Evolutionary conservation across 2,888 invertebrate genomes (phyloP).

Genomic region (Empis livida): DNA sequence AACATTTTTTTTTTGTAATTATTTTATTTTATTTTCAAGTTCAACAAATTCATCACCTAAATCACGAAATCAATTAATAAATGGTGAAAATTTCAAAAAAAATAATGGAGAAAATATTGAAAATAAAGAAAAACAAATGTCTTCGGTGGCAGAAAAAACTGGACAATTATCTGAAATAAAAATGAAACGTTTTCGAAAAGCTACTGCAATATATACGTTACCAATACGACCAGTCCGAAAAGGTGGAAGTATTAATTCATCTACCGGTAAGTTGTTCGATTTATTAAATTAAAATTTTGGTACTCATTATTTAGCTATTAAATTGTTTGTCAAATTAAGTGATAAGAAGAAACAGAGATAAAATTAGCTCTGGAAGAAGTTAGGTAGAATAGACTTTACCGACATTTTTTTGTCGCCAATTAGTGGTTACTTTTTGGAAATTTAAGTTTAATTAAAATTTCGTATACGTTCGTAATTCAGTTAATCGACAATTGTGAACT

Average conservation of each 20-base stretch:
- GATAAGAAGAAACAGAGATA: no score
- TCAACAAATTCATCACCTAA: constrained; percentile 14
- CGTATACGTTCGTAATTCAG: no score
- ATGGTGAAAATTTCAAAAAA: constrained; percentile 5
- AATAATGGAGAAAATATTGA: constrained; percentile 4
- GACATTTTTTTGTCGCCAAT: no score
- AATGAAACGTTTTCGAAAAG: constrained; percentile 25
- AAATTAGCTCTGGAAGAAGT: no score
- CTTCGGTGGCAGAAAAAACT: background rate
- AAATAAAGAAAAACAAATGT: background rate
- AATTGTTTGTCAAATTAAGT: no score
- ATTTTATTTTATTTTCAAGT: constrained; percentile 7
- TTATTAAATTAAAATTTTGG: no score
- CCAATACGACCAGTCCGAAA: constrained; percentile 23
- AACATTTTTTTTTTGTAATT: no score
- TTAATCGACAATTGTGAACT: no score
- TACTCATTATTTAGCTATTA: no score
- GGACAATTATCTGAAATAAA: constrained; percentile 11
- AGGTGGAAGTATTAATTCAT: constrained; percentile 17
- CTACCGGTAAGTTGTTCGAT: constrained; percentile 12
- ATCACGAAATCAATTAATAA: constrained; percentile 4
- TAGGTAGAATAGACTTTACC: no score
- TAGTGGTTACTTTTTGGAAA: no score
- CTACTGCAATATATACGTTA: constrained; percentile 31
- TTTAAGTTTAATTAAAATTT: no score